Percentiles rank a stretch among this genome's conserved stretches.
These are phyloP conservation scores for Gnathonemus longibarbis DNA, from an alignment of 2,113 vertebrate species.

Conservation along the genomic window DNA sequence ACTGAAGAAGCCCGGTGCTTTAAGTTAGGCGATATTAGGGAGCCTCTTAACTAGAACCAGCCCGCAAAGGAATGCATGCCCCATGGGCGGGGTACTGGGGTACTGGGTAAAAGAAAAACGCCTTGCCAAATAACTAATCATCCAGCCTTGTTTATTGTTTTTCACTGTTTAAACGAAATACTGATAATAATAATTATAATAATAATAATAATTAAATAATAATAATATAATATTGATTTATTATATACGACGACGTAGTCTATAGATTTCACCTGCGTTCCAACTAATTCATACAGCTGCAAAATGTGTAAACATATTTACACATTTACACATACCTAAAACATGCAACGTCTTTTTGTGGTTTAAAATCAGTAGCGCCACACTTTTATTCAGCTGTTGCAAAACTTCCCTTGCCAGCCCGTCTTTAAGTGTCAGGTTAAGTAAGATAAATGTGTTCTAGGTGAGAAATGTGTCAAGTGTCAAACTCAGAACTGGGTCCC, in stretches of 20 bases:
- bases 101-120: slow-evolving; percentile 36
- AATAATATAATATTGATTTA: not conserved
- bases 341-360: not conserved
- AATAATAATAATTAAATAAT: no score
- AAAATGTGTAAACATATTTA: not conserved
- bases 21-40: not conserved
- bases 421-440: not conserved
- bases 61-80: slow-evolving; percentile 38
- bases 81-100: slow-evolving; percentile 26
- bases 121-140: slow-evolving; percentile 20
- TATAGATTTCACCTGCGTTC: not conserved
- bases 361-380: not conserved
- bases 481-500: not conserved
- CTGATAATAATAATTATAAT: no score
- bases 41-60: slow-evolving; percentile 34
- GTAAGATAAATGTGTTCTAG: not conserved
- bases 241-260: not conserved
- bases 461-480: not conserved
- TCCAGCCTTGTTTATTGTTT: slow-evolving; percentile 20
- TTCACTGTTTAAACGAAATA: not conserved
- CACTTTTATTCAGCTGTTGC: not conserved
- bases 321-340: not conserved
- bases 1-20: not conserved
- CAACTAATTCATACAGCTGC: not conserved
- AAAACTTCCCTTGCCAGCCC: not conserved